Conservation (phyloP, 2,113 vertebrate genomes). For the Crypturellus undulatus region DNA sequence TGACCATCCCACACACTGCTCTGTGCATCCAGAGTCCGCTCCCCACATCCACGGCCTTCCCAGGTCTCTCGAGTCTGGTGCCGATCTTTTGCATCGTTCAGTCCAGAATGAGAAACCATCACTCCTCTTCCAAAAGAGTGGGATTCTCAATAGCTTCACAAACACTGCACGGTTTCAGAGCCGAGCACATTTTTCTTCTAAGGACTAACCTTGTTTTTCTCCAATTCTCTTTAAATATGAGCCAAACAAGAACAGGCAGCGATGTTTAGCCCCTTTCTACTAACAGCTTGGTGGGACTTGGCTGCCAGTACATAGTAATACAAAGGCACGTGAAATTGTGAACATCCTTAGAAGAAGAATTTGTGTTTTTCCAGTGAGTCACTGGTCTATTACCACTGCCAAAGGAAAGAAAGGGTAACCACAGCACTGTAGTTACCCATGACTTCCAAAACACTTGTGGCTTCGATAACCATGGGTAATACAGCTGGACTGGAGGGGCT, state of each 20-base stretch:
- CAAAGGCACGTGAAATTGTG: background rate
- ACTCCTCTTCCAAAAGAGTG: background rate
- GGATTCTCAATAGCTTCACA: background rate
- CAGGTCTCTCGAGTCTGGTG: background rate
- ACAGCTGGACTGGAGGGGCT: background rate
- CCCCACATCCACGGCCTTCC: background rate
- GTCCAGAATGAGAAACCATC: background rate
- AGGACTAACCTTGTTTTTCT: background rate
- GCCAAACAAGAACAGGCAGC: background rate
- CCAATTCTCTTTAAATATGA: background rate
- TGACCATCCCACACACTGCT: background rate
- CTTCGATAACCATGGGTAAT: background rate
- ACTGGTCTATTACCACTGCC: background rate
- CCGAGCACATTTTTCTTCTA: accelerated
- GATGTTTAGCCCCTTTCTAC: background rate
- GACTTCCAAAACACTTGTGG: background rate
- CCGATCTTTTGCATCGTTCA: background rate
- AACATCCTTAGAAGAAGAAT: background rate
- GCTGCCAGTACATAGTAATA: background rate
- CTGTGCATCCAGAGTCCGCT: background rate
- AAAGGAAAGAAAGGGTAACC: background rate
- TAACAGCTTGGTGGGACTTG: background rate
- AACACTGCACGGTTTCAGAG: background rate
- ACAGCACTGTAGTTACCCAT: background rate
- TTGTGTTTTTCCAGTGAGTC: background rate